Evolutionary conservation across 2,888 invertebrate genomes (phyloP).

Genomic region (Ferrisia virgata): DNA sequence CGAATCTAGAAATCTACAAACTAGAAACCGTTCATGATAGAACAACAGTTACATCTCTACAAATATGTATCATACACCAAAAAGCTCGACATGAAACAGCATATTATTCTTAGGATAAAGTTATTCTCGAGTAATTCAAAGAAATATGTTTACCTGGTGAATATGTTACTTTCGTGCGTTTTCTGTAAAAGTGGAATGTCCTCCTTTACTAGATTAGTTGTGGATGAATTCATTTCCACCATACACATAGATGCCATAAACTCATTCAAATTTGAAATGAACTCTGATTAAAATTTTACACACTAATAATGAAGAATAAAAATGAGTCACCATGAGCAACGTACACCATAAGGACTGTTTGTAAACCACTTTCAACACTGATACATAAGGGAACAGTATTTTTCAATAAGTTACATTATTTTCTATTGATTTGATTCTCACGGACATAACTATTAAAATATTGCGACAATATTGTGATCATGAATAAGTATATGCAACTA

Average conservation of each 20-base stretch:
- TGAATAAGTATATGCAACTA: background rate
- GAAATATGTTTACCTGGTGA: constrained; percentile 56
- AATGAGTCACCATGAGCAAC: background rate
- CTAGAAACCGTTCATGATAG: background rate
- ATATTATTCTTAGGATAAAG: background rate
- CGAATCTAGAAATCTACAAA: background rate
- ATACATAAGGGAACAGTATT: background rate
- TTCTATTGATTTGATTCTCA: background rate
- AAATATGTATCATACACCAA: background rate
- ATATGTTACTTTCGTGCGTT: constrained; percentile 57
- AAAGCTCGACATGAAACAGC: background rate
- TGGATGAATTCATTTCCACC: constrained; percentile 50
- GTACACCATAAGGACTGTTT: background rate
- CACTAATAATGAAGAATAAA: background rate
- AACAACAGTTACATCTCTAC: background rate
- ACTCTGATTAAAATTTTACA: background rate
- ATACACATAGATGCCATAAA: constrained; percentile 51
- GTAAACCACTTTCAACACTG: background rate
- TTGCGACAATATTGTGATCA: background rate
- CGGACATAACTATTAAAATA: background rate
- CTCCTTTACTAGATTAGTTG: constrained; percentile 59
- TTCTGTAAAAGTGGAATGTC: constrained; percentile 69
- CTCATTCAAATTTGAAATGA: constrained; percentile 1
- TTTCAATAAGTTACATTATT: background rate
- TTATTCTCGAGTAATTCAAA: background rate